Percentiles rank a stretch among this genome's conserved stretches.
Evolutionary conservation across 2,113 vertebrate genomes (phyloP).

Genomic region (Xenopus borealis): DNA sequence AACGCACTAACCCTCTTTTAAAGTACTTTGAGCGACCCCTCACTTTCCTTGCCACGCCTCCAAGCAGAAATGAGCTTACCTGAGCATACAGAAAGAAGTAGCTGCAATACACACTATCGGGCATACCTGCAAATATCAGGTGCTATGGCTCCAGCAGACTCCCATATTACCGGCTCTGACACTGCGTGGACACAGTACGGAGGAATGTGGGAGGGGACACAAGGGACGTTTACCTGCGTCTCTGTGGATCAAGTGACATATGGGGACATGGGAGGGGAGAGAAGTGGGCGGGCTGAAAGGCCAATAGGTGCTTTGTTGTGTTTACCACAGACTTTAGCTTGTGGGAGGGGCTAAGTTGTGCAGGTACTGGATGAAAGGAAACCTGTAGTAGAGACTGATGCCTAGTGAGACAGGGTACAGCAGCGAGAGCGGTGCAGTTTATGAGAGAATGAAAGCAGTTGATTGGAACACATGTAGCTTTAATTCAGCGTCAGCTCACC

Average conservation of each 20-base stretch:
- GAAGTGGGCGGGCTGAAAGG: background rate
- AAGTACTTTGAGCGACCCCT: no score
- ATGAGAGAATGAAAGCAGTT: no score
- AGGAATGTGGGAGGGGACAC: constrained; percentile 39
- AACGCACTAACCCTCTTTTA: no score
- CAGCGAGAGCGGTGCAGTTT: no score
- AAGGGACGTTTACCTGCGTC: constrained; percentile 28
- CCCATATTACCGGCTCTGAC: constrained; percentile 10
- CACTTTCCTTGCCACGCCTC: no score
- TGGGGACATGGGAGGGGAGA: constrained; percentile 17
- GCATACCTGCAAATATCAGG: constrained; percentile 32
- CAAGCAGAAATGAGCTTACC: no score
- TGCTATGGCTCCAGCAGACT: constrained; percentile 14
- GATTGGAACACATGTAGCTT: no score
- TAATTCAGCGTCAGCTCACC: no score
- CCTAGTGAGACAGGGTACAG: no score
- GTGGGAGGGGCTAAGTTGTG: background rate
- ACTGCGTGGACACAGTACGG: constrained; percentile 27
- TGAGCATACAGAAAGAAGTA: no score
- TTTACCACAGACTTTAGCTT: background rate
- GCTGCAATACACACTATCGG: background rate
- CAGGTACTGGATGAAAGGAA: background rate
- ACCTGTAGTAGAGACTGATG: background rate
- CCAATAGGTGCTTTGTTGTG: background rate
- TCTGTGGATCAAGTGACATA: constrained; percentile 27